phyloP scores from a whole-genome alignment of 2,888 invertebrate species.

The Diaphora mendica region DNA sequence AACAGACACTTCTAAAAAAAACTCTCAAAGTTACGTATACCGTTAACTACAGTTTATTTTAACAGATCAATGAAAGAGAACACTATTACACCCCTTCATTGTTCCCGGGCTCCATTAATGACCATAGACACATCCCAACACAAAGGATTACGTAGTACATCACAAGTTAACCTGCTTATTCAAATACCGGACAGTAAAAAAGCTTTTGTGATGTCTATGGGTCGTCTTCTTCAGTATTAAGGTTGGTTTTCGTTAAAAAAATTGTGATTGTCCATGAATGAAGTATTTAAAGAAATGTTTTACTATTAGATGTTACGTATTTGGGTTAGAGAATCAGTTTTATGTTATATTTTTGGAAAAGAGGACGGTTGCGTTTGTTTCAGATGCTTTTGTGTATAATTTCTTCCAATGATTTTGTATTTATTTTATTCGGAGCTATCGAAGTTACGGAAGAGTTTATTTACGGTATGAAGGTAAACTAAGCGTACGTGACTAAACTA shows the following conservation, averaged over 20 bases:
- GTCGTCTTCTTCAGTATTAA: conserved; percentile 23
- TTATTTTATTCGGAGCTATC: background rate
- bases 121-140: conserved; percentile 12
- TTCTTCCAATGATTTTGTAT: background rate
- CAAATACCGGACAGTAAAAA: conserved; percentile 31
- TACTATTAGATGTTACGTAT: conserved; percentile 24
- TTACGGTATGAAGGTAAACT: background rate
- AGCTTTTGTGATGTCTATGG: conserved; percentile 15
- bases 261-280: conserved; percentile 34
- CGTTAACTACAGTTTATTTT: background rate
- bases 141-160: conserved; percentile 8
- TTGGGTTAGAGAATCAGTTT: conserved; percentile 41
- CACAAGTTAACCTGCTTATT: conserved; percentile 32
- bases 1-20: background rate
- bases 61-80: conserved; percentile 15
- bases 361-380: conserved; percentile 32
- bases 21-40: background rate
- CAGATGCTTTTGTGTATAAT: conserved; percentile 1
- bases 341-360: conserved; percentile 38
- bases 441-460: background rate
- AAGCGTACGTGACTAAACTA: background rate
- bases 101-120: conserved; percentile 16
- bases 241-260: conserved; percentile 25
- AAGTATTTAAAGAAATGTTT: conserved; percentile 36
- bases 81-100: conserved; percentile 6